Evolutionary conservation across 2,797 vertebrate species (phyloP).

Genomic region (Cercopithecus mitis): DNA sequence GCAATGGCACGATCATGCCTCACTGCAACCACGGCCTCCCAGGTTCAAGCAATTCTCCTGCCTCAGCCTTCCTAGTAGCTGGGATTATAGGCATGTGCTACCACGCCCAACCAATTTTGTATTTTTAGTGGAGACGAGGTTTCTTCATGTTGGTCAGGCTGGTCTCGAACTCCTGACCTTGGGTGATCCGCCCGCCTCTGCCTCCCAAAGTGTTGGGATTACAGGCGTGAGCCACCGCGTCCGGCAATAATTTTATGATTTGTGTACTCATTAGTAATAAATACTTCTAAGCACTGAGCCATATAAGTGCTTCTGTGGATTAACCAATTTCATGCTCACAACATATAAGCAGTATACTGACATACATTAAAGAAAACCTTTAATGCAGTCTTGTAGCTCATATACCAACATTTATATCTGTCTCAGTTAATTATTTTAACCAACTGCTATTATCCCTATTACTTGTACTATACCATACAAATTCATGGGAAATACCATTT

Average conservation of each 20-base stretch:
- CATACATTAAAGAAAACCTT: not conserved
- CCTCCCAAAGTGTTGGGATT: no score
- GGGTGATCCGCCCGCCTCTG: no score
- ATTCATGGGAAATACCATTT: conserved; percentile 3
- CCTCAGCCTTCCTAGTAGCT: no score
- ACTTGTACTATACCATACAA: not conserved
- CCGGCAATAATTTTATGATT: not conserved
- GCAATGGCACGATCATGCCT: no score
- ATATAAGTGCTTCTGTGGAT: not conserved
- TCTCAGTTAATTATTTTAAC: not conserved
- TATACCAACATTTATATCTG: not conserved
- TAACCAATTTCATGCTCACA: not conserved
- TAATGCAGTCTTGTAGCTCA: not conserved
- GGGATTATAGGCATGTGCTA: no score
- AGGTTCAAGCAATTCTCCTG: no score
- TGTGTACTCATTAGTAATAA: not conserved
- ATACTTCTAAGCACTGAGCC: not conserved
- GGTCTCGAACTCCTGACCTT: no score
- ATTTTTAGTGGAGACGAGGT: no score
- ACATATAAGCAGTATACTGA: not conserved
- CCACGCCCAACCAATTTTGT: no score
- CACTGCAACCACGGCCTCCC: no score
- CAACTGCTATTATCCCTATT: not conserved
- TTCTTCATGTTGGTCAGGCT: no score
- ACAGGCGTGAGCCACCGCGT: no score